These are phyloP conservation scores for Dastarcus helophoroides DNA, from an alignment of 2,888 invertebrate genomes.

Conservation along the genomic window DNA sequence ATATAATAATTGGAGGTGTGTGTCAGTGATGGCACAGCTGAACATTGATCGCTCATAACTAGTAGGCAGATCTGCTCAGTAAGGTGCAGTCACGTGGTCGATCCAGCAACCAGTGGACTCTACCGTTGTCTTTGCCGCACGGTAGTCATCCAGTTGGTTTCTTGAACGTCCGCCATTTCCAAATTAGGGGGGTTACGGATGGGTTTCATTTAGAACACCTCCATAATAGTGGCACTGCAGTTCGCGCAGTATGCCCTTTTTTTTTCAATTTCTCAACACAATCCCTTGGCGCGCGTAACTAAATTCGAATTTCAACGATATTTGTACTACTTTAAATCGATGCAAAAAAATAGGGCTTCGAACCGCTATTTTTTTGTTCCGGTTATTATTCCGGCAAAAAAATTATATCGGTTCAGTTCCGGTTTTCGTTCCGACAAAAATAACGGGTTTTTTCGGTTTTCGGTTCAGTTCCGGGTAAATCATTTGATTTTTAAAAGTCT, in stretches of 20 bases:
- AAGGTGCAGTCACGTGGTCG: constrained; percentile 51
- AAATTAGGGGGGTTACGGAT: constrained; percentile 48
- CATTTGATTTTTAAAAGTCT: too few relatives aligned
- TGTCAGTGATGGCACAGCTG: constrained; percentile 52
- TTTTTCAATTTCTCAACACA: too few relatives aligned
- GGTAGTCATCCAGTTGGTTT: constrained; percentile 42
- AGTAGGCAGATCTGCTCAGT: constrained; percentile 53
- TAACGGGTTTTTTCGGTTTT: too few relatives aligned
- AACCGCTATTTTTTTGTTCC: too few relatives aligned
- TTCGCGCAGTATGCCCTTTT: constrained; percentile 42
- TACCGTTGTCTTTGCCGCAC: constrained; percentile 45
- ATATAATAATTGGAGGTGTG: constrained; percentile 50
- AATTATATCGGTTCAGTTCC: too few relatives aligned
- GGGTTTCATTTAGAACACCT: constrained; percentile 46
- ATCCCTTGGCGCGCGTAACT: too few relatives aligned
- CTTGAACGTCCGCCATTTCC: constrained; percentile 54
- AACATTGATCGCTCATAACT: constrained; percentile 47
- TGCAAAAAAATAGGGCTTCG: too few relatives aligned
- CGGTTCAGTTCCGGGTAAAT: too few relatives aligned
- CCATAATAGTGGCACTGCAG: constrained; percentile 45
- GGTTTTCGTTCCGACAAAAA: too few relatives aligned
- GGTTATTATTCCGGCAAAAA: too few relatives aligned
- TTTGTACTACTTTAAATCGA: too few relatives aligned
- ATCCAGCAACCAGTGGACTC: constrained; percentile 46
- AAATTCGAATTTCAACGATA: too few relatives aligned